Percentiles rank a stretch among this genome's conserved stretches.
These are phyloP conservation scores for Bergia sp. DNA, from an alignment of 92 coral and sea anemone genomes.

Conservation along the genomic window DNA sequence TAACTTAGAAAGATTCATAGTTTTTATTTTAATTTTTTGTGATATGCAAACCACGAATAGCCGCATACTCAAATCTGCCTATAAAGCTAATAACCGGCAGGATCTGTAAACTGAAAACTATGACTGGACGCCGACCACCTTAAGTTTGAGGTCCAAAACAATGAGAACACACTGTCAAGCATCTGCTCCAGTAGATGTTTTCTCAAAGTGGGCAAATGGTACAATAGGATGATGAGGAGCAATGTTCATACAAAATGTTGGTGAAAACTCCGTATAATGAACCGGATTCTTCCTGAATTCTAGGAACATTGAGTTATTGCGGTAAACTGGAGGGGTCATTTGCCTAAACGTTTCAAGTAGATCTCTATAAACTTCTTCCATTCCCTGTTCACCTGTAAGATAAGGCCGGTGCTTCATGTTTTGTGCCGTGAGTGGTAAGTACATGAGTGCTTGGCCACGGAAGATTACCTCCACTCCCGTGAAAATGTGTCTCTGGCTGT, in stretches of 20 bases:
- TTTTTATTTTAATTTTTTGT: too few species aligned
- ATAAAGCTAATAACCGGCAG: too few species aligned
- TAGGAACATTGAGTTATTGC: neutral
- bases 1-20: too few species aligned
- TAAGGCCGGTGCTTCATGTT: neutral
- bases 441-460: slow-evolving; percentile 50
- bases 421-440: slow-evolving; percentile 32
- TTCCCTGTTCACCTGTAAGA: neutral
- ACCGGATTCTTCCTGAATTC: neutral
- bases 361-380: neutral
- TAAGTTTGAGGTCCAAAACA: neutral
- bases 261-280: neutral
- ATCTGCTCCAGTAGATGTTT: neutral
- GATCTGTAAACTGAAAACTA: too few species aligned
- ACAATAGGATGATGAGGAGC: slow-evolving; percentile 42
- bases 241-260: slow-evolving; percentile 40
- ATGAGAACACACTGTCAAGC: neutral
- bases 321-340: neutral
- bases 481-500: slow-evolving; percentile 25
- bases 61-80: too few species aligned
- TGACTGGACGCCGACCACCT: too few species aligned
- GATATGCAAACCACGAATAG: too few species aligned
- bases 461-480: slow-evolving; percentile 51
- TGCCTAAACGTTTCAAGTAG: neutral
- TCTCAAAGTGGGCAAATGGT: slow-evolving; percentile 47